Evolutionary conservation across 2,797 vertebrate species (phyloP).

Genomic region (Thripadectes ignobilis): DNA sequence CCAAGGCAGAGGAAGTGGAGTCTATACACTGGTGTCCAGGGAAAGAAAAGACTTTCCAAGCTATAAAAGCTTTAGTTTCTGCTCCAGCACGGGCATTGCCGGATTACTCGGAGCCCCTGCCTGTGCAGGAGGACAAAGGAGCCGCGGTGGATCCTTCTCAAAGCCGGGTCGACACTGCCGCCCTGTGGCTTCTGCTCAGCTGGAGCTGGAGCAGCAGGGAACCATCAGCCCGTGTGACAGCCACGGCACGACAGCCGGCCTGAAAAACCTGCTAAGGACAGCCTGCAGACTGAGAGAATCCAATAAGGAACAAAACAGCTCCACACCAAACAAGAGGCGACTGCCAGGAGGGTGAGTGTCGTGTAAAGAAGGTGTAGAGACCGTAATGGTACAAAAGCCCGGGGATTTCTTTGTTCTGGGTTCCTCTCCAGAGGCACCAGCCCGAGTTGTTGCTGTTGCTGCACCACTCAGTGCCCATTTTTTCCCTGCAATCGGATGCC

Average conservation of each 20-base stretch:
- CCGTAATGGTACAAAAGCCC: background rate
- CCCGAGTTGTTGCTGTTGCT: rapidly evolving
- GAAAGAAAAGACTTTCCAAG: background rate
- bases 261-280: background rate
- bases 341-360: background rate
- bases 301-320: background rate
- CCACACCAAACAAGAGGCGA: background rate
- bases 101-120: background rate
- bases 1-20: background rate
- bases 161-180: background rate
- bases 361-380: background rate
- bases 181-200: background rate
- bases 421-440: background rate
- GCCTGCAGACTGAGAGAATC: background rate
- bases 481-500: background rate
- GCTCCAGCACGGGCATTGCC: rapidly evolving
- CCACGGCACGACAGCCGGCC: background rate
- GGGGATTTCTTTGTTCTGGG: background rate
- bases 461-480: background rate
- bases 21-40: background rate
- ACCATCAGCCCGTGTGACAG: background rate
- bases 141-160: background rate
- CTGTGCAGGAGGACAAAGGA: background rate
- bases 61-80: background rate
- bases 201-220: background rate